phyloP scores from a whole-genome alignment of 92 coral and sea anemone species.

The Umimayanthus kanabou region DNA sequence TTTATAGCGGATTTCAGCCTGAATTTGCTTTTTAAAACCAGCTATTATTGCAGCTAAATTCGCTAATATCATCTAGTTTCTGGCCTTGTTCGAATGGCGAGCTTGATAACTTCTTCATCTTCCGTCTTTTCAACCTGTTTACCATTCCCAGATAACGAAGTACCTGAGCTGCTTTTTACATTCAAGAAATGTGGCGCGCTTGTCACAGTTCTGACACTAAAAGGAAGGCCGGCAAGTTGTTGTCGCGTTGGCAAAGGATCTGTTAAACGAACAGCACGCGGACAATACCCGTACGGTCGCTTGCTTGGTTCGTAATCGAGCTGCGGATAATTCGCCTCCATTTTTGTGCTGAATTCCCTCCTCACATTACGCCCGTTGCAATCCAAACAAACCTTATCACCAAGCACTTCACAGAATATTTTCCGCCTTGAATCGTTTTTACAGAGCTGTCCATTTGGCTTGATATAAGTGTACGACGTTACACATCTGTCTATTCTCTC shows the following conservation, averaged over 20 bases:
- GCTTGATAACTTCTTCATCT: not conserved
- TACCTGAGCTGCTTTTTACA: not conserved
- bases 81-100: constrained; percentile 6
- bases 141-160: not conserved
- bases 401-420: constrained; percentile 75
- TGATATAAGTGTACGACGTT: constrained; percentile 17
- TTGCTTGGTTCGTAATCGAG: constrained; percentile 64
- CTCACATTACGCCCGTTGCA: constrained; percentile 68
- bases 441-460: constrained; percentile 53
- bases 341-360: constrained; percentile 51
- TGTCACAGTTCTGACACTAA: constrained; percentile 20
- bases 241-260: constrained; percentile 63
- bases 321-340: constrained; percentile 60
- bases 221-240: not conserved
- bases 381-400: constrained; percentile 63
- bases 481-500: constrained; percentile 22
- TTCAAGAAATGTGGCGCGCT: not conserved
- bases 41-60: not conserved
- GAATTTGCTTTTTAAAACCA: not conserved
- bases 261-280: constrained; percentile 69
- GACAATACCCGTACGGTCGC: constrained; percentile 82
- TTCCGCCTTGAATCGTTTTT: constrained; percentile 44
- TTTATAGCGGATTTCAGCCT: not conserved
- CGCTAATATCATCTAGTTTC: not conserved
- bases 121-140: not conserved